Conservation (phyloP, 53 echinoderm and acorn worm species). For the Glandiceps talaboti region DNA sequence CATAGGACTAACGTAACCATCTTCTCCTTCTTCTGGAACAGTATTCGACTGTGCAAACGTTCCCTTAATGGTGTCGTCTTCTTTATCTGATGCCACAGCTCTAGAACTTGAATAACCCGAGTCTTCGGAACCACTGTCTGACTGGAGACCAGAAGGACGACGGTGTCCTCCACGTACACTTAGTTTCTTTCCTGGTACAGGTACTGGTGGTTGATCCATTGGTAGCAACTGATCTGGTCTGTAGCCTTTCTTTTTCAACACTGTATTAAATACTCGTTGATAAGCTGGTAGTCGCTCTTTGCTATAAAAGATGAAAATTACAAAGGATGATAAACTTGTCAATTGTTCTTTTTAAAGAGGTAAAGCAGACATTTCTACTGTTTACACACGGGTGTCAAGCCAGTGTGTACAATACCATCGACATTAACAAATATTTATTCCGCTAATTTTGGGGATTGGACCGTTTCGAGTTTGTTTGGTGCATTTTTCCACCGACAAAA, state of each 20-base stretch:
- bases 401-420: no score
- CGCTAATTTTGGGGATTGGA: no score
- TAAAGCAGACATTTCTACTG: no score
- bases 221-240: background rate
- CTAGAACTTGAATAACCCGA: slow-evolving; percentile 19
- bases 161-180: background rate
- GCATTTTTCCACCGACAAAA: no score
- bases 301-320: slow-evolving; percentile 16
- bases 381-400: no score
- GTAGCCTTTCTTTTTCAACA: slow-evolving; percentile 32
- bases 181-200: background rate
- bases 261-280: slow-evolving; percentile 60
- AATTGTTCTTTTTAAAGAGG: no score
- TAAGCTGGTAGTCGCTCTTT: slow-evolving; percentile 73
- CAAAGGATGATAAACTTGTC: no score
- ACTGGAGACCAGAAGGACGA: background rate
- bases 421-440: no score
- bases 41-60: slow-evolving; percentile 20
- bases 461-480: no score
- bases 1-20: slow-evolving; percentile 74
- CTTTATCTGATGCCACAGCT: slow-evolving; percentile 12
- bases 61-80: slow-evolving; percentile 16
- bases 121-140: slow-evolving; percentile 14
- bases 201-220: background rate
- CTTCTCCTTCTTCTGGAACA: slow-evolving; percentile 46